These are phyloP conservation scores for Junco hyemalis DNA, from an alignment of 2,113 vertebrate genomes.

Conservation along the genomic window DNA sequence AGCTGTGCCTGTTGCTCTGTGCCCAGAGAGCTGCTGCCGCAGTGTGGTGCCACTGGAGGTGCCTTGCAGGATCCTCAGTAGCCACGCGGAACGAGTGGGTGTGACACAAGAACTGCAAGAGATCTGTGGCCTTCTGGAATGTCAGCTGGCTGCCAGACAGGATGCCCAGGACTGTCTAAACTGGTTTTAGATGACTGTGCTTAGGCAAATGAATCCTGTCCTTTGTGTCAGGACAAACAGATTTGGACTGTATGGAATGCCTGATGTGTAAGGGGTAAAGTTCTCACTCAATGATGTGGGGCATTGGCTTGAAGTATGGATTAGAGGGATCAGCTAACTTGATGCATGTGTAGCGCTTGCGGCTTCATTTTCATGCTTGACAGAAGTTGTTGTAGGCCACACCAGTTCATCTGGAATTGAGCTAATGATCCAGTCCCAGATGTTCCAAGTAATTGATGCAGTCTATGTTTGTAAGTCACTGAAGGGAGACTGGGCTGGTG, in stretches of 20 bases:
- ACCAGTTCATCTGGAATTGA: conserved; percentile 3
- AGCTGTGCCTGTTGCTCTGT: too few species aligned
- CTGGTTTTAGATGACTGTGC: not conserved
- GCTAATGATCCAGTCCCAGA: not conserved
- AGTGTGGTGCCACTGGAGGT: not conserved
- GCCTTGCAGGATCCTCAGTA: not conserved
- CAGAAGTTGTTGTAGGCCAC: not conserved
- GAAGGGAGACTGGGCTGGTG: not conserved
- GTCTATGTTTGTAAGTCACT: not conserved
- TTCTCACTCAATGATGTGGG: not conserved
- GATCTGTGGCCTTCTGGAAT: not conserved
- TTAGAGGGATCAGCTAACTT: conserved; percentile 28
- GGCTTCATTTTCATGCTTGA: conserved; percentile 15
- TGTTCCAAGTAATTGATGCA: not conserved
- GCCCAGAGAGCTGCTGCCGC: too few species aligned
- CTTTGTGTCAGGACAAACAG: conserved; percentile 14
- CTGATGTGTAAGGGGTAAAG: not conserved
- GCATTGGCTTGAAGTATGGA: conserved; percentile 15
- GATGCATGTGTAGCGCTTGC: not conserved
- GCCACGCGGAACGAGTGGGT: rapidly evolving
- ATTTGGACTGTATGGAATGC: not conserved
- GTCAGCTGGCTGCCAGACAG: not conserved
- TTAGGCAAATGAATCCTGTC: not conserved
- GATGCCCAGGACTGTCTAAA: not conserved
- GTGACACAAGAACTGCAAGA: rapidly evolving